A percentile compares a stretch with the other conserved stretches of the same genome.
Evolutionary conservation across 2,797 vertebrate species (phyloP).

Genomic region (Typhlichthys eigenmanni): DNA sequence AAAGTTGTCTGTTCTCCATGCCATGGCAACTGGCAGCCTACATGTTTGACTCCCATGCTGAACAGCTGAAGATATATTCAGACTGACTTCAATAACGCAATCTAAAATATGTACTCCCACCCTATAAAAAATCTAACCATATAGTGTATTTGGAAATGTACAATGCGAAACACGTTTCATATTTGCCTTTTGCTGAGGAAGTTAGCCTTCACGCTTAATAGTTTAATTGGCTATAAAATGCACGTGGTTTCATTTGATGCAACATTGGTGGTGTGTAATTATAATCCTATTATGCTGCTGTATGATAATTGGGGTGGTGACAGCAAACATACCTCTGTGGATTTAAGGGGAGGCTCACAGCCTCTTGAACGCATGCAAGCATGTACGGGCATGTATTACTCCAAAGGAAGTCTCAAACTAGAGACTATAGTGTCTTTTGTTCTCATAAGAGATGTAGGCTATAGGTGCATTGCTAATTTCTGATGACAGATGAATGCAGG

Average conservation of each 20-base stretch:
- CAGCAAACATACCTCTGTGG: too few relatives aligned
- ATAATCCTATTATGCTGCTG: too few relatives aligned
- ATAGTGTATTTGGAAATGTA: conserved; percentile 32
- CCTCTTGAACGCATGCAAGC: conserved; percentile 26
- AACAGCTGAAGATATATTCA: conserved; percentile 73
- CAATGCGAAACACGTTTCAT: conserved; percentile 24
- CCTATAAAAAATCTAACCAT: conserved; percentile 43
- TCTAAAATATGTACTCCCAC: conserved; percentile 50
- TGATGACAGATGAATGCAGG: neutral
- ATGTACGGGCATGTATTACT: conserved; percentile 33
- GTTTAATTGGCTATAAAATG: too few relatives aligned
- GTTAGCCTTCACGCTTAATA: neutral
- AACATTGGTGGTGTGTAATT: too few relatives aligned
- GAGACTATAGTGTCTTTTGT: conserved; percentile 12
- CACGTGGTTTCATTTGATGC: too few relatives aligned
- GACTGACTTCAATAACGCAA: conserved; percentile 58
- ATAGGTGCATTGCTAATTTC: neutral
- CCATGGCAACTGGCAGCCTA: conserved; percentile 59
- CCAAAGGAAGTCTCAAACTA: conserved; percentile 17
- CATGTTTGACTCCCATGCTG: conserved; percentile 53
- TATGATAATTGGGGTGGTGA: too few relatives aligned
- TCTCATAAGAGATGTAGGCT: conserved; percentile 12
- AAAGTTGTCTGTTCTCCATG: conserved; percentile 24
- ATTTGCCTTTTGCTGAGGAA: conserved; percentile 18
- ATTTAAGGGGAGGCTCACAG: too few relatives aligned